Evolutionary conservation across 1,140 invertebrate genomes (phyloP), one percentile per base, ranked within the genome.

Genomic region (Glossosoma conforme): DNA sequence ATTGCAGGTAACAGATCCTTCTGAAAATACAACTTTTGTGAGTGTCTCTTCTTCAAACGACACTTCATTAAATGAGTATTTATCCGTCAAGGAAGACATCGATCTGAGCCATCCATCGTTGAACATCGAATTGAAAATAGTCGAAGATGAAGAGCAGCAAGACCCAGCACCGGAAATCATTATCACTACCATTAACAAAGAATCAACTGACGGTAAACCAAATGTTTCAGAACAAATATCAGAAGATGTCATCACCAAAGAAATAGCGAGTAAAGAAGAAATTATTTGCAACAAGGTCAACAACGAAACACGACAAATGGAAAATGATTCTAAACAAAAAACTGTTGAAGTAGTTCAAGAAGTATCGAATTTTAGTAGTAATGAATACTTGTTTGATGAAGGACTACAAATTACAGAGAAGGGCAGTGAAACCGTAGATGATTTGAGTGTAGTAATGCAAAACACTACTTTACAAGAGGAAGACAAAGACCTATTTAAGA

Each of bases 91-190:
- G 42, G 46, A 53, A 11, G 59, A 71, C 28, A 61, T 68, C 37
- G 70, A 71, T 36, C 57, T 65, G 37, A 65, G 70, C 43, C 65
- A 72, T 52, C 52, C 66, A 18, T 70, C 68, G 52, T 56, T 69
- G 14, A 69, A 69, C 46, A 60, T 69, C 33, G 72, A 75, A 61
- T 62, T 75, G 14, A 73, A 72, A 64, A 75, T 75, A 45, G 62
- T 72, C 19, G 72, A 58, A 54, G 56, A 58, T 21, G 25, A 51
- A 15, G 56, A 58, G n/a, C n/a, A n/a, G n/a, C n/a, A n/a, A n/a
- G n/a, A n/a, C n/a, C n/a, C n/a, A n/a, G n/a, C n/a, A n/a, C n/a
- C n/a, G n/a, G n/a, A n/a, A n/a, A n/a, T n/a, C n/a, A n/a, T n/a
- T 13, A 33, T 3, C 32, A 33, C 11, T 33, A 15, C n/a, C 3